These are phyloP conservation scores for Troglohyphantes excavatus DNA, from an alignment of 2,888 invertebrate genomes.

Conservation along the genomic window DNA sequence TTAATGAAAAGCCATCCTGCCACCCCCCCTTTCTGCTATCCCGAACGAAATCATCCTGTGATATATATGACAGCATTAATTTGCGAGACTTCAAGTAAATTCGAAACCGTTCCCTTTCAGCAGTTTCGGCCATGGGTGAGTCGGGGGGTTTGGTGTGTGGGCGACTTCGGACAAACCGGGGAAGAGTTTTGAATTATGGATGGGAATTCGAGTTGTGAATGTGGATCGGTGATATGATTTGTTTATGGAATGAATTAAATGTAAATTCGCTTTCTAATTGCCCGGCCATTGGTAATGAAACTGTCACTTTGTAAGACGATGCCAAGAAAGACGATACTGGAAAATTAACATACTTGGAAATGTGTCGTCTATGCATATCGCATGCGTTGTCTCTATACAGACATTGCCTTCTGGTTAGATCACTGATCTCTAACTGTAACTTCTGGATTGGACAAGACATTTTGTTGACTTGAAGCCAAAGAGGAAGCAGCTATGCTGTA, in stretches of 20 bases:
- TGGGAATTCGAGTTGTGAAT: background rate
- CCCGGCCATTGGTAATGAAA: too few relatives aligned
- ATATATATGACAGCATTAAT: slow-evolving; percentile 76
- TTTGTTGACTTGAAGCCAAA: too few relatives aligned
- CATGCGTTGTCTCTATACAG: too few relatives aligned
- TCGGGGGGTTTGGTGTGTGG: background rate
- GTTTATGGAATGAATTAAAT: background rate
- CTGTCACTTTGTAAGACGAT: too few relatives aligned
- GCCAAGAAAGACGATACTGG: too few relatives aligned
- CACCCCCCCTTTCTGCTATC: background rate
- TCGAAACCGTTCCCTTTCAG: slow-evolving; percentile 38
- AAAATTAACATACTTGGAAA: too few relatives aligned
- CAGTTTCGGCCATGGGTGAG: background rate
- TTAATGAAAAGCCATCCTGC: slow-evolving; percentile 49
- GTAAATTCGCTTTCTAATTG: background rate
- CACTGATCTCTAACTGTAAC: too few relatives aligned
- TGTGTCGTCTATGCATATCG: too few relatives aligned
- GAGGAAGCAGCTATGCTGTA: too few relatives aligned
- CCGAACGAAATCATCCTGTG: slow-evolving; percentile 49
- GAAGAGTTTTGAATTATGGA: slow-evolving; percentile 2
- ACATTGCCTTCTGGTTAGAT: too few relatives aligned
- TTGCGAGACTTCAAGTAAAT: slow-evolving; percentile 50
- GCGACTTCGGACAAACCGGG: background rate
- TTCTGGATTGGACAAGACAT: too few relatives aligned
- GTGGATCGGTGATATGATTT: background rate